Conservation (phyloP, 2,797 vertebrate genomes). For the Tinamus major region DNA sequence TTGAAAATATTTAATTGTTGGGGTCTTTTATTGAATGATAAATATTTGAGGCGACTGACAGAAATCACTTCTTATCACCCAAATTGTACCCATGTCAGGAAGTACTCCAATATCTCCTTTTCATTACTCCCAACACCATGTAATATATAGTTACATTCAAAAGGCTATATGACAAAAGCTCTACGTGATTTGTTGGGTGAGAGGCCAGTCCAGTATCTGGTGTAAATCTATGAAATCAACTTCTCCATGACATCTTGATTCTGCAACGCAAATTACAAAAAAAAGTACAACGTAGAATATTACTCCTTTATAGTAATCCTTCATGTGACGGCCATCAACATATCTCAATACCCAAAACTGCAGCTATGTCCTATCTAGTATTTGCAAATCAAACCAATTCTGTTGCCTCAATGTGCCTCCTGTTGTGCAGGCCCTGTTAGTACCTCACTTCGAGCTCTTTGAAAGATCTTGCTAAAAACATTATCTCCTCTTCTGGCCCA, state of each 20-base stretch:
- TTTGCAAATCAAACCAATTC: neutral
- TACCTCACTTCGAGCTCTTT: neutral
- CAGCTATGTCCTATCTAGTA: neutral
- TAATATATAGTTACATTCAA: neutral
- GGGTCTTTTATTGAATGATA: neutral
- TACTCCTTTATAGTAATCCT: neutral
- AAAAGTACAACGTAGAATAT: neutral
- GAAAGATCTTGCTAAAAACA: neutral
- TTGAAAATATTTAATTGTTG: neutral
- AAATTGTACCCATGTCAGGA: neutral
- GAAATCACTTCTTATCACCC: neutral
- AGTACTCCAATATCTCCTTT: neutral
- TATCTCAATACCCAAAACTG: neutral
- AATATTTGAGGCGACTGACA: neutral
- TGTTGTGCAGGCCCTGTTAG: neutral
- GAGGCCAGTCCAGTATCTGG: neutral
- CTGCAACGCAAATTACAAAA: constrained; percentile 21
- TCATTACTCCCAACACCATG: neutral
- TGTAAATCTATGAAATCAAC: neutral
- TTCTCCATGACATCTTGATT: constrained; percentile 8
- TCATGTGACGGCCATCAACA: neutral
- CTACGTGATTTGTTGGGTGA: neutral
- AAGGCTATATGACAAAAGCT: neutral
- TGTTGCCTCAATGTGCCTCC: neutral
- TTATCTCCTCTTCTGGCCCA: neutral